Evolutionary conservation across 1,140 invertebrate species (phyloP).

Genomic region (Drosophila burlai): DNA sequence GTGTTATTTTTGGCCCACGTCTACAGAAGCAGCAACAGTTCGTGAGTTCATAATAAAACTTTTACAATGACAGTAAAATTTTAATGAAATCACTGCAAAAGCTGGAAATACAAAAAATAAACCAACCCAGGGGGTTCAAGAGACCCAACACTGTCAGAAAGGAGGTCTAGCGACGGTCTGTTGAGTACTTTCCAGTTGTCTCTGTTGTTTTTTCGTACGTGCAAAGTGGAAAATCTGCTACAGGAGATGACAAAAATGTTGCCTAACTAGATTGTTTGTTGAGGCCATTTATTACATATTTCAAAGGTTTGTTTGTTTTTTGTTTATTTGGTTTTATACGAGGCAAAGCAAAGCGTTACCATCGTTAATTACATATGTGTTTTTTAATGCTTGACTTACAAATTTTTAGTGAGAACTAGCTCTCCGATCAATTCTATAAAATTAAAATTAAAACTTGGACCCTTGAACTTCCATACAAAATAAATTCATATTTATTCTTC

Average conservation of each 20-base stretch:
- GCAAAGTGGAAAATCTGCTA: slow-evolving; percentile 36
- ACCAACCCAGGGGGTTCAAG: slow-evolving; percentile 16
- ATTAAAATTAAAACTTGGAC: too few species aligned
- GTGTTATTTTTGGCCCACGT: slow-evolving; percentile 67
- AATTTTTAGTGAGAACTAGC: too few species aligned
- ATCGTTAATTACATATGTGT: too few species aligned
- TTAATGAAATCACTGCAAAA: slow-evolving; percentile 77
- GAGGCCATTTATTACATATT: slow-evolving; percentile 22
- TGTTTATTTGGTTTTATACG: too few species aligned
- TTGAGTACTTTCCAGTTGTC: slow-evolving; percentile 17
- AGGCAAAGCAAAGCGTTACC: too few species aligned
- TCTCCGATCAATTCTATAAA: too few species aligned
- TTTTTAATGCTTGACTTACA: too few species aligned
- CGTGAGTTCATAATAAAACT: slow-evolving; percentile 74
- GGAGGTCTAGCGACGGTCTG: neutral
- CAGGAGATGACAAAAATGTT: slow-evolving; percentile 33
- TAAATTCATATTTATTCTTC: too few species aligned
- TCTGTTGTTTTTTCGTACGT: slow-evolving; percentile 44
- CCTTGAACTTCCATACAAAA: too few species aligned
- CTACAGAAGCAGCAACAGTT: slow-evolving; percentile 40
- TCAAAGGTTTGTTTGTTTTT: neutral
- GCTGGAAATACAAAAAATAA: slow-evolving; percentile 47
- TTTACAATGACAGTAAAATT: slow-evolving; percentile 78
- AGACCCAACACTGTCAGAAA: slow-evolving; percentile 1
- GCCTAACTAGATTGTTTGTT: slow-evolving; percentile 47